Conservation (phyloP, 2,888 invertebrate species). For the Venusia cambrica region DNA sequence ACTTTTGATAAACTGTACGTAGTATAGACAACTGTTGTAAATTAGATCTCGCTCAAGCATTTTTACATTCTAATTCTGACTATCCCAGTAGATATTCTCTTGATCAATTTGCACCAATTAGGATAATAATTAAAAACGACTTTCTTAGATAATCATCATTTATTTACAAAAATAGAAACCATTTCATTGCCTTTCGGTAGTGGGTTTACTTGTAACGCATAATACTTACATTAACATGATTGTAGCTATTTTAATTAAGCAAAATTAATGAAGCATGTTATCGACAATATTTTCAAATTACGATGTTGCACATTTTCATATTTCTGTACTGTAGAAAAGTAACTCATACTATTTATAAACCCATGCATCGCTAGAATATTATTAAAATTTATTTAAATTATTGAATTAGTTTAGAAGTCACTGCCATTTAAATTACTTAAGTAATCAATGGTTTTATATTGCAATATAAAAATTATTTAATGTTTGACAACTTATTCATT, state of each 20-base stretch:
- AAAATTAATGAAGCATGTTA: slow-evolving; percentile 21
- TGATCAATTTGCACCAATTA: slow-evolving; percentile 17
- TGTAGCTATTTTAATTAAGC: slow-evolving; percentile 33
- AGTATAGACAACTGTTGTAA: slow-evolving; percentile 27
- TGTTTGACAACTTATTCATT: slow-evolving; percentile 17
- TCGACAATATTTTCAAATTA: slow-evolving; percentile 8
- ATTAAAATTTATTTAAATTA: slow-evolving; percentile 9
- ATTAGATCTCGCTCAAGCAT: slow-evolving; percentile 46
- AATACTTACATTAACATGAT: slow-evolving; percentile 65
- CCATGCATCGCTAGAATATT: slow-evolving; percentile 9
- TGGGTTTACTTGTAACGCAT: slow-evolving; percentile 44
- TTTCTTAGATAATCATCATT: slow-evolving; percentile 52
- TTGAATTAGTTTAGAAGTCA: slow-evolving; percentile 29
- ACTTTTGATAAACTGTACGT: slow-evolving; percentile 16
- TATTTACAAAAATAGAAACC: slow-evolving; percentile 78
- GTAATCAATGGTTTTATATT: slow-evolving; percentile 18
- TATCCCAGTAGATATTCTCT: slow-evolving; percentile 20
- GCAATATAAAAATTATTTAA: slow-evolving; percentile 24
- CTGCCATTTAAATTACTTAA: slow-evolving; percentile 36
- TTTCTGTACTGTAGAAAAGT: slow-evolving; percentile 2
- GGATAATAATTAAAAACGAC: slow-evolving; percentile 28
- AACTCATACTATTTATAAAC: slow-evolving; percentile 13
- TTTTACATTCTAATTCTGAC: too few relatives aligned
- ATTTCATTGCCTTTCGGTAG: slow-evolving; percentile 47
- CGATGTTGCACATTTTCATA: slow-evolving; percentile 13